These are phyloP conservation scores for Phrynosoma blainvillii DNA, from an alignment of 2,113 vertebrate species.

Conservation along the genomic window DNA sequence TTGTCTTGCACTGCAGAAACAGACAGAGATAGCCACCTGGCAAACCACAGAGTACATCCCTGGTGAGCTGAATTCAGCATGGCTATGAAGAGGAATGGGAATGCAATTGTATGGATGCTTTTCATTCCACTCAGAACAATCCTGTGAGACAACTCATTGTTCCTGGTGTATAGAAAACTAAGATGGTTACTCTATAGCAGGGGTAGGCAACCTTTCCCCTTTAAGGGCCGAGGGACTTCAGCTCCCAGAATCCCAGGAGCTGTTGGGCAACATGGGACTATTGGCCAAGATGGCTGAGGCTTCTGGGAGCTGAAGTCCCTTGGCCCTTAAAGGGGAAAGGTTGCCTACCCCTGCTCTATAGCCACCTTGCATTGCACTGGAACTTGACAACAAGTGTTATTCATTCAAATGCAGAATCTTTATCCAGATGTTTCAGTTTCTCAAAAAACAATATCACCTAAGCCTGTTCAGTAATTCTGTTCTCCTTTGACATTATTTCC, in stretches of 20 bases:
- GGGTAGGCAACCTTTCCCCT: no score
- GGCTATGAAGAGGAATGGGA: not conserved
- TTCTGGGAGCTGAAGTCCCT: no score
- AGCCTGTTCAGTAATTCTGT: not conserved
- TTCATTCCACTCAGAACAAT: not conserved
- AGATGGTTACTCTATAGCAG: not conserved
- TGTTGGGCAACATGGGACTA: no score
- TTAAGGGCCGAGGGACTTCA: no score
- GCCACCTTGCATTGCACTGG: not conserved
- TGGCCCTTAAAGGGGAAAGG: no score
- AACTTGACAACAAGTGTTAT: not conserved
- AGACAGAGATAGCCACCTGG: not conserved
- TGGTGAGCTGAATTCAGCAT: not conserved
- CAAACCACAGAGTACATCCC: not conserved
- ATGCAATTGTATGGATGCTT: not conserved
- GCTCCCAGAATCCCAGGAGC: no score
- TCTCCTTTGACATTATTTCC: slow-evolving; percentile 25
- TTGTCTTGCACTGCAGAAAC: not conserved
- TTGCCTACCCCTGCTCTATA: no score
- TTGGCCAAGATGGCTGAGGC: no score
- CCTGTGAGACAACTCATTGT: not conserved
- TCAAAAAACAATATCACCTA: not conserved
- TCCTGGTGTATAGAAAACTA: not conserved
- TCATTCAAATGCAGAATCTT: not conserved
- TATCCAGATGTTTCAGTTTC: not conserved